A percentile compares a stretch with the other conserved stretches of the same genome.
phyloP scores from a whole-genome alignment of 2,113 vertebrate genomes.

The Pipra filicauda region DNA sequence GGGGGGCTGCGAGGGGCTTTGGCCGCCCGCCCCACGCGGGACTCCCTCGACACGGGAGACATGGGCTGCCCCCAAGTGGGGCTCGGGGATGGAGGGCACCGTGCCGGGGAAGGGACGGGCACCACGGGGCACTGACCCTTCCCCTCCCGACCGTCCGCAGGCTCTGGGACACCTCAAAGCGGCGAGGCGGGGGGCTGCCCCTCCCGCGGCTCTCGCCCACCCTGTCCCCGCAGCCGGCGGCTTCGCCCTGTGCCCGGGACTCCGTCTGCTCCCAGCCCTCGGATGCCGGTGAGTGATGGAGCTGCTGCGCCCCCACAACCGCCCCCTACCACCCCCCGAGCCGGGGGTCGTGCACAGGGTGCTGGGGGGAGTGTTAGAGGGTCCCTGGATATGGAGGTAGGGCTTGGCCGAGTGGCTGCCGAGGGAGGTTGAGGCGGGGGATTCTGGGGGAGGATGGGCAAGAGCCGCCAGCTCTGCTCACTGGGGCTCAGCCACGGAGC shows the following conservation, averaged over 20 bases:
- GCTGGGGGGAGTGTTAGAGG: too few species aligned
- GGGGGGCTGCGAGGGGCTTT: not conserved
- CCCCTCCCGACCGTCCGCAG: not conserved
- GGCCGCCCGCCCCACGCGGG: not conserved
- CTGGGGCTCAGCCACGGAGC: not conserved
- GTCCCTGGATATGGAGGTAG: too few species aligned
- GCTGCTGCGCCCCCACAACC: not conserved
- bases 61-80: not conserved
- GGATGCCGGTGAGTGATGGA: not conserved
- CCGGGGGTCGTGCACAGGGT: too few species aligned
- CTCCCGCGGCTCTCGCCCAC: not conserved
- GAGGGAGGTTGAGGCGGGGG: not conserved
- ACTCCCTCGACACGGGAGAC: too few species aligned
- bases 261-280: not conserved
- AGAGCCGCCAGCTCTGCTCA: fast-evolving
- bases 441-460: too few species aligned
- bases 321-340: not conserved
- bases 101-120: not conserved
- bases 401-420: not conserved
- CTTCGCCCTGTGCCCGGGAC: too few species aligned
- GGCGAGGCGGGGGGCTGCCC: not conserved
- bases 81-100: too few species aligned
- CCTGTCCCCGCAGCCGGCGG: not conserved
- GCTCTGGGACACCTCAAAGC: not conserved
- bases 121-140: too few species aligned